These are phyloP conservation scores for Poeciliopsis turrubarensis DNA, from an alignment of 2,113 vertebrate genomes.

Conservation along the genomic window DNA sequence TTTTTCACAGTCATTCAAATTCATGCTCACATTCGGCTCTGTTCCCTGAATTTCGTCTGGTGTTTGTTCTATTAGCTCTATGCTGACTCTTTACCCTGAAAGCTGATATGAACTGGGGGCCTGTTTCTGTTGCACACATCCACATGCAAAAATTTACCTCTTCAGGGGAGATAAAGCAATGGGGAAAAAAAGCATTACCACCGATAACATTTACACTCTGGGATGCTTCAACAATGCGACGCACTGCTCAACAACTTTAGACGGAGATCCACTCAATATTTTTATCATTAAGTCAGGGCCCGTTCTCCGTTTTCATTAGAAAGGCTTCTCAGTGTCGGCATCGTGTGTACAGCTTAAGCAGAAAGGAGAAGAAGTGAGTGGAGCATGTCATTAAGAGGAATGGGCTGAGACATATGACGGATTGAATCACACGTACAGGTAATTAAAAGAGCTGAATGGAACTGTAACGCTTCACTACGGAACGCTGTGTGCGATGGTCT, in stretches of 20 bases:
- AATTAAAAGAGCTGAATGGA: constrained; percentile 79
- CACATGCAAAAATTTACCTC: not conserved
- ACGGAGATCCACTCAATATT: not conserved
- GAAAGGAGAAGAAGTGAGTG: constrained; percentile 63
- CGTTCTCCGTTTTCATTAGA: not conserved
- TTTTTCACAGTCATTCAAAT: constrained; percentile 15
- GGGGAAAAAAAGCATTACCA: not conserved
- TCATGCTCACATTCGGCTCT: constrained; percentile 13
- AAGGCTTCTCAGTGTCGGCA: not conserved
- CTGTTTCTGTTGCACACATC: constrained; percentile 9
- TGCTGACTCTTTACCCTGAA: not conserved
- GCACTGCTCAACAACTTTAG: constrained; percentile 3
- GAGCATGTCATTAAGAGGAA: constrained; percentile 79
- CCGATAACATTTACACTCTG: constrained; percentile 20
- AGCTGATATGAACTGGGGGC: constrained; percentile 18
- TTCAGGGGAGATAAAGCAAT: constrained; percentile 6
- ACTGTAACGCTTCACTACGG: constrained; percentile 37
- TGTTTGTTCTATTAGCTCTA: constrained; percentile 7
- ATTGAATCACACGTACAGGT: constrained; percentile 77
- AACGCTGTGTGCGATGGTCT: constrained; percentile 33
- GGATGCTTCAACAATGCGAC: constrained; percentile 9
- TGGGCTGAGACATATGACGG: constrained; percentile 69
- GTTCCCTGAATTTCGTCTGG: not conserved
- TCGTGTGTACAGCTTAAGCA: not conserved
- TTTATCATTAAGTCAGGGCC: not conserved